These are phyloP conservation scores for Troides aeacus DNA, from an alignment of 2,888 invertebrate genomes.

Conservation along the genomic window DNA sequence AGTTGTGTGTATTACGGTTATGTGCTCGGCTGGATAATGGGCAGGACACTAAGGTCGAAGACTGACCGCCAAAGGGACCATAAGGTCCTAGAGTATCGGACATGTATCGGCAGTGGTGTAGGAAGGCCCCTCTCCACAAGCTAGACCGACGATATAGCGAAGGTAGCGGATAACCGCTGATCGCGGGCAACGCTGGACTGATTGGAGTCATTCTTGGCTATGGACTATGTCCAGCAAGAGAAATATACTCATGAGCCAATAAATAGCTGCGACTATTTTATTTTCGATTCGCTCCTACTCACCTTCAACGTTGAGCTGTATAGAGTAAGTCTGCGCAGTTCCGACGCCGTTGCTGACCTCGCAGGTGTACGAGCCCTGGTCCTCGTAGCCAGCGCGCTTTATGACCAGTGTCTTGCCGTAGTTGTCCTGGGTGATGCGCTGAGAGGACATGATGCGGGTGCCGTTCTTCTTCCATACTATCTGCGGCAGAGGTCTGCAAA, in stretches of 20 bases:
- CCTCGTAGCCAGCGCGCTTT: conserved; percentile 91
- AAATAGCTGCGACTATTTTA: too few relatives aligned
- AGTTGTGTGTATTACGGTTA: too few relatives aligned
- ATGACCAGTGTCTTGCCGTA: conserved; percentile 97
- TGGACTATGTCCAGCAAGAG: too few relatives aligned
- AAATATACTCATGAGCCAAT: too few relatives aligned
- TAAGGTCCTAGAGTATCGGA: too few relatives aligned
- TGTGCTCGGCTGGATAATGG: too few relatives aligned
- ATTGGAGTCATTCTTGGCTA: too few relatives aligned
- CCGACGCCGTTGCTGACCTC: conserved; percentile 96
- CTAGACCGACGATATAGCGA: neutral
- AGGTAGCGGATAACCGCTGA: neutral
- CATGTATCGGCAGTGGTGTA: neutral
- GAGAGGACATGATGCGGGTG: conserved; percentile 83
- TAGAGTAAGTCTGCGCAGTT: conserved; percentile 90
- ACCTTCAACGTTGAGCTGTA: conserved; percentile 87
- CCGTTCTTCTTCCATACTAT: conserved; percentile 95
- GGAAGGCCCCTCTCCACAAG: neutral
- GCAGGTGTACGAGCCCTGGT: conserved; percentile 96
- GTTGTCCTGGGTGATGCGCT: conserved; percentile 90
- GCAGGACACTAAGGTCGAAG: too few relatives aligned
- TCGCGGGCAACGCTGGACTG: too few relatives aligned
- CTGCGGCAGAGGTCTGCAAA: conserved; percentile 91
- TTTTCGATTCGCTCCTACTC: conserved; percentile 34
- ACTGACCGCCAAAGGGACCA: too few relatives aligned